Evolutionary conservation across 2,888 invertebrate species (phyloP), one percentile per base, ranked within the genome.

Genomic region (Latrodectus elegans): DNA sequence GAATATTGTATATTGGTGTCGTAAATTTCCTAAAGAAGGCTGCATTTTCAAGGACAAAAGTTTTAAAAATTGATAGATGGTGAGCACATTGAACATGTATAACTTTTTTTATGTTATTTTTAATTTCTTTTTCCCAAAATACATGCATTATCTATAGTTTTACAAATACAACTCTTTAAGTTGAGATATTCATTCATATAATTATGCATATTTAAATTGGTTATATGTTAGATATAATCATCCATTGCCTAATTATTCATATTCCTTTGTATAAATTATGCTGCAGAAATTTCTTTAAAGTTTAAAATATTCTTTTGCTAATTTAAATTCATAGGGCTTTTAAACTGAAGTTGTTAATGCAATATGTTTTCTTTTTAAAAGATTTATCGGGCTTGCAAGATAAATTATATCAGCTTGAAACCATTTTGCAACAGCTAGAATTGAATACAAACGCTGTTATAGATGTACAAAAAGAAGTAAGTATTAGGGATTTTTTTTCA

Each of bases 371-470:
- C 81, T 81, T 75, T 67, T 72, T 84, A 90, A n/a, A 90, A 92
- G 92, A 91, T 77, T 92, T 95, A 81, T 94, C 94, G 0, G 94
- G 94, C 89, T 94, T 95, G 38, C 95, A 95, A 92, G 94, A 95
- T 90, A 95, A 95, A 55, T 93, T 96, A 74, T 94, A 94, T 90
- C 95, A 95, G 91, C 92, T 96, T 90, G 93, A 94, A 90, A 93
- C 94, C 68, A 92, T 96, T 80, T 92, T 95, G 89, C 94, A 95
- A 89, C 93, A 93, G 89, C 92, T 94, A 75, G 94, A 94, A 91
- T 74, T 87, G 60, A 73, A 78, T 55, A 90, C 91, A 60, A 90
- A 79, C 70, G 22, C 82, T 38, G 78, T 71, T 49, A 77, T 76
- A 72, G 88, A 83, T 38, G 76, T 68, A 73, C 81, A 88, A 68